Evolutionary conservation across 2,888 invertebrate genomes (phyloP).

Genomic region (Boloria euphrosyne): DNA sequence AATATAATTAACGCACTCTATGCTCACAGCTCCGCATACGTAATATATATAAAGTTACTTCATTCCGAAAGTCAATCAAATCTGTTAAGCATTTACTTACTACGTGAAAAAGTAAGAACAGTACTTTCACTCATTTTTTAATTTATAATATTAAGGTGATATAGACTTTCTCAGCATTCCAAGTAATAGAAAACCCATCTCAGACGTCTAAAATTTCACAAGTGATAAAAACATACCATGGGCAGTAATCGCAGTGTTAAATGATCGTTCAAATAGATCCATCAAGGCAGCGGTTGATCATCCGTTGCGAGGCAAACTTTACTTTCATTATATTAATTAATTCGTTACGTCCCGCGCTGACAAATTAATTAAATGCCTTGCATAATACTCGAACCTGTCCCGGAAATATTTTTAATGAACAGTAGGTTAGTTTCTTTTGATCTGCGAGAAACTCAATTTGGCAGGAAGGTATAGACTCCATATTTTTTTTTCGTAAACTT

Average conservation of each 20-base stretch:
- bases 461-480: too few relatives aligned
- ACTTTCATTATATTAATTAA: constrained; percentile 39
- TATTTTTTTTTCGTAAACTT: too few relatives aligned
- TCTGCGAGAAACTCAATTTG: background rate
- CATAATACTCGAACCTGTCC: constrained; percentile 22
- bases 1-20: too few relatives aligned
- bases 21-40: too few relatives aligned
- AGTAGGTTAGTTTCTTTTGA: constrained; percentile 24
- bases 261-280: constrained; percentile 25
- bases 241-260: constrained; percentile 9
- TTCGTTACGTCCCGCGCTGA: constrained; percentile 30
- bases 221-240: constrained; percentile 5
- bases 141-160: too few relatives aligned
- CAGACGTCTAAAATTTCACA: background rate
- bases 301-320: constrained; percentile 33
- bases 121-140: too few relatives aligned
- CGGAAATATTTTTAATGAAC: constrained; percentile 23
- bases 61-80: too few relatives aligned
- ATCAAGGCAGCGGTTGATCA: constrained; percentile 27
- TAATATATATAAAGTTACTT: too few relatives aligned
- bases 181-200: too few relatives aligned
- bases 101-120: too few relatives aligned
- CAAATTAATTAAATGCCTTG: constrained; percentile 36
- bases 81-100: too few relatives aligned
- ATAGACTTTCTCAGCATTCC: too few relatives aligned